Conservation (phyloP, 2,888 invertebrate species). For the Agrotis exclamationis region DNA sequence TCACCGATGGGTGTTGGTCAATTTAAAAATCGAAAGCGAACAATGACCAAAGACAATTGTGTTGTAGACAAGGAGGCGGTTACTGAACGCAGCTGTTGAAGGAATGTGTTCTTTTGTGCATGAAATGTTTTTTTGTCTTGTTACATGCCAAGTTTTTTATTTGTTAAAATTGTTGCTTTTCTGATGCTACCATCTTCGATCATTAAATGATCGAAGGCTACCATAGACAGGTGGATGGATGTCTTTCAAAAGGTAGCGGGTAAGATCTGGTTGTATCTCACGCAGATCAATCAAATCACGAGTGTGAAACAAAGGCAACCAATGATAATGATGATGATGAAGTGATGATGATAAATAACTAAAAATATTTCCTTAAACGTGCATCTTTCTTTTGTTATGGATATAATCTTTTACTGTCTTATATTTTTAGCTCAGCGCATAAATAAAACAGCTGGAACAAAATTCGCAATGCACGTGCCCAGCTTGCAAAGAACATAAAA, state of each 20-base stretch:
- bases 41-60: conserved; percentile 58
- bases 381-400: background rate
- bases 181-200: no score
- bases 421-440: background rate
- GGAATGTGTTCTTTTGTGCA: background rate
- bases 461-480: background rate
- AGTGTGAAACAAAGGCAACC: no score
- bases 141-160: background rate
- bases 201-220: no score
- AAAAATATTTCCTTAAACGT: background rate
- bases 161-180: background rate
- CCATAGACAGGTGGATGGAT: background rate
- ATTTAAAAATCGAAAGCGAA: conserved; percentile 65
- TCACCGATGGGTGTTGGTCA: conserved; percentile 33
- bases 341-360: no score
- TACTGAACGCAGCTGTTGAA: conserved; percentile 24
- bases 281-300: no score
- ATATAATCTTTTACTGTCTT: background rate
- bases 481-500: background rate
- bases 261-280: no score
- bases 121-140: background rate
- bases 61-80: conserved; percentile 41
- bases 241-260: no score
- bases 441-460: conserved; percentile 13
- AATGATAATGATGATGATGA: no score